Conservation (phyloP, 2,797 vertebrate genomes). For the Sebastes umbrosus region DNA sequence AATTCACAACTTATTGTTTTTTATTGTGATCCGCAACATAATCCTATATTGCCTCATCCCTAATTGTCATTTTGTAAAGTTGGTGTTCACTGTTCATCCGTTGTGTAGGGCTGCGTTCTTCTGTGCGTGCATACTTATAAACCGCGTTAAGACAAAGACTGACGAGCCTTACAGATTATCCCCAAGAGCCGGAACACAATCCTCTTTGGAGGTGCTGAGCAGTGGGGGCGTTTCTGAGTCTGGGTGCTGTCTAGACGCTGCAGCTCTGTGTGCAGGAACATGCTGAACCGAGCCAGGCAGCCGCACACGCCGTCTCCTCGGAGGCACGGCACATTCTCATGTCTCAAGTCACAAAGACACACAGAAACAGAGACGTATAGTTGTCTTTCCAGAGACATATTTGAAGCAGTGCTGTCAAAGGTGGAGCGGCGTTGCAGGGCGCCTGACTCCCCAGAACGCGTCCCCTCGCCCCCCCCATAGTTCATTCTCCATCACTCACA, state of each 20-base stretch:
- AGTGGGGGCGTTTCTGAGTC: slow-evolving; percentile 14
- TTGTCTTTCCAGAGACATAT: neutral
- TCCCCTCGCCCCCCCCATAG: neutral
- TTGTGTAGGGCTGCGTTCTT: neutral
- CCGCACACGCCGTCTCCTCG: neutral
- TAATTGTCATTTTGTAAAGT: neutral
- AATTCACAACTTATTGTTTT: neutral
- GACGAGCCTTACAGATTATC: slow-evolving; percentile 54
- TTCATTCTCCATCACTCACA: slow-evolving; percentile 11
- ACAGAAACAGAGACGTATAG: neutral
- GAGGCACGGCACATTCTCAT: neutral
- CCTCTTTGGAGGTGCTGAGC: slow-evolving; percentile 37
- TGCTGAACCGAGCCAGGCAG: slow-evolving; percentile 25
- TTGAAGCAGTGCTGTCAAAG: neutral
- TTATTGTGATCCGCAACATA: neutral
- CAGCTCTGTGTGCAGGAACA: slow-evolving; percentile 25
- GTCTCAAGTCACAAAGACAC: neutral
- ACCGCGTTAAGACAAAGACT: slow-evolving; percentile 24
- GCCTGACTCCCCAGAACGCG: neutral
- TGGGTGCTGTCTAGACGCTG: slow-evolving; percentile 41
- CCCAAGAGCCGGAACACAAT: slow-evolving; percentile 23
- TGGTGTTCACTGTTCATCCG: neutral
- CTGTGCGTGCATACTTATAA: neutral
- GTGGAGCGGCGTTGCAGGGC: neutral
- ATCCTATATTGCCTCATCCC: neutral